These are phyloP conservation scores for Agrochola circellaris DNA, from an alignment of 2,888 invertebrate genomes.

Conservation along the genomic window DNA sequence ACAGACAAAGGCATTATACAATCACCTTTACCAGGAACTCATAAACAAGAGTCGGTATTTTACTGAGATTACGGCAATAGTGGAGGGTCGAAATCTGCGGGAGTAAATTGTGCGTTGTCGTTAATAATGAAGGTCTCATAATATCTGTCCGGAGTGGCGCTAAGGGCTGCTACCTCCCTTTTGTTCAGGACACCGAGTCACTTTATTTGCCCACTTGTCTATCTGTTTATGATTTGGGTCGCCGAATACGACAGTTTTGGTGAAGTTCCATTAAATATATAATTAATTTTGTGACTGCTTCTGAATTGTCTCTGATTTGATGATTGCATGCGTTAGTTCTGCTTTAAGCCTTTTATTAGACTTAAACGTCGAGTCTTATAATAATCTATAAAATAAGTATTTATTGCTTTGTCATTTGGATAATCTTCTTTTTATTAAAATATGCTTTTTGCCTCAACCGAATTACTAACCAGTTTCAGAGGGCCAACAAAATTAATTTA, in stretches of 20 bases:
- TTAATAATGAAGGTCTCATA: slow-evolving; percentile 73
- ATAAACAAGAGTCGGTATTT: slow-evolving; percentile 65
- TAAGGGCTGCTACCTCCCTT: slow-evolving; percentile 66
- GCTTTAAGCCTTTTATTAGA: slow-evolving; percentile 7
- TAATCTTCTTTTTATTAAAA: background rate
- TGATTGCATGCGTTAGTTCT: slow-evolving; percentile 35
- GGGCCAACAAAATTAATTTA: background rate
- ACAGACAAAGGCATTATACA: slow-evolving; percentile 48
- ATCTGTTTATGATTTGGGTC: slow-evolving; percentile 73
- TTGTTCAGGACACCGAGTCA: slow-evolving; percentile 68
- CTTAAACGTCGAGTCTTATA: background rate
- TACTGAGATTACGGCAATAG: slow-evolving; percentile 66
- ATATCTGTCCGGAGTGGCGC: slow-evolving; percentile 73
- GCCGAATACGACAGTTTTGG: slow-evolving; percentile 64
- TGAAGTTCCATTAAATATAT: slow-evolving; percentile 58
- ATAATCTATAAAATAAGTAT: background rate
- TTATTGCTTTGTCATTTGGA: background rate
- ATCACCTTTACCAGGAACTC: slow-evolving; percentile 53
- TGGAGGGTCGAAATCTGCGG: slow-evolving; percentile 62
- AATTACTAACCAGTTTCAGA: background rate
- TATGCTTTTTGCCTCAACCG: background rate
- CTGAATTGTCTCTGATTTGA: slow-evolving; percentile 33
- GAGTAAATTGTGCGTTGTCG: slow-evolving; percentile 66
- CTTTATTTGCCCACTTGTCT: slow-evolving; percentile 69
- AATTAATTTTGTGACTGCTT: slow-evolving; percentile 57